phyloP scores from a whole-genome alignment of 1,140 invertebrate genomes.

The Drosophila ercepeae region DNA sequence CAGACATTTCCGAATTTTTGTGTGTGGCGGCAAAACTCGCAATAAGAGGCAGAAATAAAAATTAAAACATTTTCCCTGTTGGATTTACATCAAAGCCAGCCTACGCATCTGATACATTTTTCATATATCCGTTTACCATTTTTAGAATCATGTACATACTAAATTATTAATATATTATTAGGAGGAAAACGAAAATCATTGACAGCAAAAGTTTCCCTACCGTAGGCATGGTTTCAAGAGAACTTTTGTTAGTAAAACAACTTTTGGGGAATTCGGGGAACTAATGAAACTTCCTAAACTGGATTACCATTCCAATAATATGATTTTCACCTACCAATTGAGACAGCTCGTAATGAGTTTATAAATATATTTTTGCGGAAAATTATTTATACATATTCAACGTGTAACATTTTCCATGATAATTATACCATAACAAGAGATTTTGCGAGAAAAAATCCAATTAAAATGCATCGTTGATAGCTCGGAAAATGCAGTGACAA shows the following conservation, averaged over 20 bases:
- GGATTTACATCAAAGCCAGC: neutral
- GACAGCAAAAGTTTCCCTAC: neutral
- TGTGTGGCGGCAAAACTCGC: neutral
- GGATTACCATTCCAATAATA: constrained; percentile 35
- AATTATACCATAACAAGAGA: neutral
- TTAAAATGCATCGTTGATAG: neutral
- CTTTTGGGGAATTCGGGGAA: constrained; percentile 6
- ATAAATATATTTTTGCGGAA: too few relatives aligned
- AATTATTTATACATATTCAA: too few relatives aligned
- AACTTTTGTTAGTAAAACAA: neutral
- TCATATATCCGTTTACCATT: neutral
- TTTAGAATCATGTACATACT: neutral
- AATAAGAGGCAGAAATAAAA: neutral
- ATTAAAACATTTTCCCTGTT: neutral
- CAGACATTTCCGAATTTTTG: neutral
- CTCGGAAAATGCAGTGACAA: neutral
- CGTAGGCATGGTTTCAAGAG: neutral
- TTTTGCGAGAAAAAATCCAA: neutral
- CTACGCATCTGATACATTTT: neutral
- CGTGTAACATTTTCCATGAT: too few relatives aligned
- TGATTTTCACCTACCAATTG: constrained; percentile 29
- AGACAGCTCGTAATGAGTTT: too few relatives aligned
- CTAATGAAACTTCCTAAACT: neutral
- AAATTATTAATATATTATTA: neutral
- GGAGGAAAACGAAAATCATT: neutral